Evolutionary conservation across 2,797 vertebrate genomes (phyloP).

Genomic region (Hozukius guyotensis): DNA sequence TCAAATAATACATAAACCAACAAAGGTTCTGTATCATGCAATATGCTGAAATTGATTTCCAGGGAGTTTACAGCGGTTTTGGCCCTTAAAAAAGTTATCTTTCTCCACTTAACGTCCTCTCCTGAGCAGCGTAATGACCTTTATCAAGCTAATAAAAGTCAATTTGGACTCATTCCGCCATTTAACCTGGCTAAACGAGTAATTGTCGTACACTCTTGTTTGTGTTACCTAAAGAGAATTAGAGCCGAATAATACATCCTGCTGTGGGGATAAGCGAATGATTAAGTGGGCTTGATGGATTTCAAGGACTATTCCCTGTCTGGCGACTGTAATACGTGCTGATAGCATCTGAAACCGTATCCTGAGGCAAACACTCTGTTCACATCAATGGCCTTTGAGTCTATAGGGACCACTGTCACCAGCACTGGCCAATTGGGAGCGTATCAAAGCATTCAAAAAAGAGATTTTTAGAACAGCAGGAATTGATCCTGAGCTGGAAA

Average conservation of each 20-base stretch:
- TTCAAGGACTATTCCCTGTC: constrained; percentile 49
- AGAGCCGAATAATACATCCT: constrained; percentile 20
- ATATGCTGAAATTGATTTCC: constrained; percentile 31
- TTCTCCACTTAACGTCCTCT: not conserved
- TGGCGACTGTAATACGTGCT: constrained; percentile 36
- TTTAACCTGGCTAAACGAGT: constrained; percentile 50
- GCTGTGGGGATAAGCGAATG: constrained; percentile 37
- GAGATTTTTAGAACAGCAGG: constrained; percentile 34
- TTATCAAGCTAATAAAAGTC: constrained; percentile 45
- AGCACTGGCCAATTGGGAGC: constrained; percentile 15
- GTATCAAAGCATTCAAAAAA: constrained; percentile 31
- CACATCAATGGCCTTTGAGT: constrained; percentile 42
- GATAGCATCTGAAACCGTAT: constrained; percentile 51
- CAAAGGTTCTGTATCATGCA: constrained; percentile 40
- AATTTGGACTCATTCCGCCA: constrained; percentile 22
- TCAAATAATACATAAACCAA: constrained; percentile 40
- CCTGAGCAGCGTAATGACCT: constrained; percentile 42
- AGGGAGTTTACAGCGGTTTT: constrained; percentile 25
- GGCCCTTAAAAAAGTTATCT: constrained; percentile 8
- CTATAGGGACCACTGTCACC: constrained; percentile 38
- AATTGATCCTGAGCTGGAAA: constrained; percentile 50
- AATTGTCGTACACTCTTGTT: constrained; percentile 30
- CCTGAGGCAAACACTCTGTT: constrained; percentile 56
- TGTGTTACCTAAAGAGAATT: constrained; percentile 46
- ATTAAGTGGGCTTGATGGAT: constrained; percentile 56